Evolutionary conservation across 2,888 invertebrate species (phyloP).

Genomic region (Meloe dianella): DNA sequence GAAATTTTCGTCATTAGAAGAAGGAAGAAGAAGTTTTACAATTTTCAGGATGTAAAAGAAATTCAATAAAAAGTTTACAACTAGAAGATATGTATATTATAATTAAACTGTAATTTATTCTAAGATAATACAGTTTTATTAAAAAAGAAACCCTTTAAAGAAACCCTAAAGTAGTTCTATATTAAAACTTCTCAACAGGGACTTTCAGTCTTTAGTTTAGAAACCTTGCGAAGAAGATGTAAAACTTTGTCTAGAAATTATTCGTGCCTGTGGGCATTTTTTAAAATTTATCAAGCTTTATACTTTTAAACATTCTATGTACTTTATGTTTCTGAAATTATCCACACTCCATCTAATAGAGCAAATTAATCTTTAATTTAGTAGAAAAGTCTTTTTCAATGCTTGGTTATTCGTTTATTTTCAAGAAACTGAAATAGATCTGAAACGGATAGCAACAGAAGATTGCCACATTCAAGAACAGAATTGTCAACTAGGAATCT

Average conservation of each 20-base stretch:
- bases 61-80: too few relatives aligned
- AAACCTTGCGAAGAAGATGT: neutral
- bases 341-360: neutral
- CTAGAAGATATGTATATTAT: neutral
- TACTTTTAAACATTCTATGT: neutral
- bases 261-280: conserved; percentile 1
- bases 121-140: neutral
- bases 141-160: neutral
- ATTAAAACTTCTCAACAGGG: neutral
- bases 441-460: neutral
- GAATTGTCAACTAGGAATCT: neutral
- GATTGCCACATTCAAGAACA: neutral
- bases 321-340: neutral
- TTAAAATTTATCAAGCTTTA: neutral
- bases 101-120: neutral
- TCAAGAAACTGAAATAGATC: neutral
- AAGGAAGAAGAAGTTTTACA: too few relatives aligned
- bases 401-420: neutral
- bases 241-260: neutral
- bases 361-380: neutral
- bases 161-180: too few relatives aligned
- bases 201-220: neutral
- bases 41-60: neutral
- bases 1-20: too few relatives aligned
- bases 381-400: neutral